Evolutionary conservation across 2,888 invertebrate genomes (phyloP).

Genomic region (Monoplex corrugatus): DNA sequence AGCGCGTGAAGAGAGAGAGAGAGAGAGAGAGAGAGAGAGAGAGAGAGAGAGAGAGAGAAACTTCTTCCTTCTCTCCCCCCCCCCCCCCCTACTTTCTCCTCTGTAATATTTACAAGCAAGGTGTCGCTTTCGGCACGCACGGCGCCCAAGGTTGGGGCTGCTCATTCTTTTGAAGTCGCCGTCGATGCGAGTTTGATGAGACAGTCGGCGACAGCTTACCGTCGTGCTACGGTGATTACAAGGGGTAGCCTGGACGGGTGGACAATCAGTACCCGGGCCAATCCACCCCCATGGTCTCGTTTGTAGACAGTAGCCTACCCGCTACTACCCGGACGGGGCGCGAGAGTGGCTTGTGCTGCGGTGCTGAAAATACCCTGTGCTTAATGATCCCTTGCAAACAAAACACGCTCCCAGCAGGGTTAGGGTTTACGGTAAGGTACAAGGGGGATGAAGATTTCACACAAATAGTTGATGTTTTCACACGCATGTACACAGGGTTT

Average conservation of each 20-base stretch:
- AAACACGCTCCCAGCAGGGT: too few species aligned
- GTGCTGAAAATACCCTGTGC: too few species aligned
- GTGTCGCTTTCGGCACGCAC: neutral
- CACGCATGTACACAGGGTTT: too few species aligned
- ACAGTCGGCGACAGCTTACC: constrained; percentile 5
- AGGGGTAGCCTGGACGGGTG: constrained; percentile 20
- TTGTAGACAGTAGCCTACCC: too few species aligned
- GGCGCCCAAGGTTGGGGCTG: neutral
- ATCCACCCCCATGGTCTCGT: neutral
- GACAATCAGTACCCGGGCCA: neutral
- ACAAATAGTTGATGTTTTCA: too few species aligned
- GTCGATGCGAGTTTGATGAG: constrained; percentile 35
- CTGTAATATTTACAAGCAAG: neutral
- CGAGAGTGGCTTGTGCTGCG: too few species aligned
- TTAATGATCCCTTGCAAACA: too few species aligned
- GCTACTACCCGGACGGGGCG: too few species aligned
- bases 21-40: neutral
- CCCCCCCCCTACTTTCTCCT: neutral
- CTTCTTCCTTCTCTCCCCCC: neutral
- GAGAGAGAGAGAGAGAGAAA: neutral
- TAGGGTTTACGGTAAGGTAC: too few species aligned
- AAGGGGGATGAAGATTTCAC: too few species aligned
- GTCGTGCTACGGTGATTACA: constrained; percentile 6
- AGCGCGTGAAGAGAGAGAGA: too few species aligned
- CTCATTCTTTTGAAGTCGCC: constrained; percentile 7